Conservation (phyloP, 2,888 invertebrate genomes). For the Watsonalla binaria region DNA sequence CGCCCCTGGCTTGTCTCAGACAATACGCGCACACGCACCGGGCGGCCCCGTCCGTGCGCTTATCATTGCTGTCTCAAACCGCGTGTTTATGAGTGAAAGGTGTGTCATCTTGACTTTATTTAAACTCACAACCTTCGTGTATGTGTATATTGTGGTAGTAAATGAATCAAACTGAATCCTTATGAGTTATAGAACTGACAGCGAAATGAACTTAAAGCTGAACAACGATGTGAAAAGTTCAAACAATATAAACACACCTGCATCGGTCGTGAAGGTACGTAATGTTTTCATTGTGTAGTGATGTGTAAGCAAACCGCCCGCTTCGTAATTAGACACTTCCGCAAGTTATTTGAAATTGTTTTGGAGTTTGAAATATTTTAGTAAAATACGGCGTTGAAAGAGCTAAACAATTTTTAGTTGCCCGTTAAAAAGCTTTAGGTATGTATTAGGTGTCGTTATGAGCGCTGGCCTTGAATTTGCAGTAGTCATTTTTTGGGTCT, state of each 20-base stretch:
- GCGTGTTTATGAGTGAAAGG: slow-evolving; percentile 45
- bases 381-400: neutral
- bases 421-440: too few relatives aligned
- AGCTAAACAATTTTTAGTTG: too few relatives aligned
- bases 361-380: neutral
- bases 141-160: neutral
- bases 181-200: slow-evolving; percentile 33
- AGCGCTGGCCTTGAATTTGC: too few relatives aligned
- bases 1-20: slow-evolving; percentile 30
- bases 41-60: neutral
- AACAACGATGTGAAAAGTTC: slow-evolving; percentile 60
- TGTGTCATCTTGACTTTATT: slow-evolving; percentile 25
- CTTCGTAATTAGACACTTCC: neutral
- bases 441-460: too few relatives aligned
- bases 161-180: neutral
- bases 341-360: neutral
- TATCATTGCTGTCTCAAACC: neutral
- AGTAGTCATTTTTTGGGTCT: too few relatives aligned
- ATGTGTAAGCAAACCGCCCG: neutral
- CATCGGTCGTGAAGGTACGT: slow-evolving; percentile 58
- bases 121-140: neutral
- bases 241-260: slow-evolving; percentile 39
- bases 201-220: slow-evolving; percentile 63
- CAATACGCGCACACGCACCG: slow-evolving; percentile 45
- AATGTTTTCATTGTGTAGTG: neutral